Conservation (phyloP, 2,113 vertebrate genomes). For the Oncorhynchus clarkii region DNA sequence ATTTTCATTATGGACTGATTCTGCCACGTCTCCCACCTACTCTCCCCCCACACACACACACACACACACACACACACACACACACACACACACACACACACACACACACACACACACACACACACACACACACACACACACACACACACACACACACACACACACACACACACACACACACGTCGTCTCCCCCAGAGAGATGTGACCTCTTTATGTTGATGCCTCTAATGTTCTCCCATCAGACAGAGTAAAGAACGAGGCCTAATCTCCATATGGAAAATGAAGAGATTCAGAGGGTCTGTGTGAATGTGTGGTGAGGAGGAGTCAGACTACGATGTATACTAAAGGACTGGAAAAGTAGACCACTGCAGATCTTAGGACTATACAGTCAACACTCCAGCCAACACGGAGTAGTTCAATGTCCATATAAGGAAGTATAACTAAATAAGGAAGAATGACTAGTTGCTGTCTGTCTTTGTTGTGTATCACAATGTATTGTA, state of each 20-base stretch:
- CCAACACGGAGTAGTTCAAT: too few species aligned
- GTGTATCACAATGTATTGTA: too few species aligned
- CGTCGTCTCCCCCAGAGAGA: constrained; percentile 40
- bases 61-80: too few species aligned
- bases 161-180: too few species aligned
- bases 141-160: too few species aligned
- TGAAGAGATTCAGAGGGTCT: constrained; percentile 5
- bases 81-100: too few species aligned
- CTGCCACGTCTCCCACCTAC: constrained; percentile 53
- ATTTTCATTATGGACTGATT: constrained; percentile 65
- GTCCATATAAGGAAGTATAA: too few species aligned
- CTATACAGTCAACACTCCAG: too few species aligned
- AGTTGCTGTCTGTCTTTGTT: too few species aligned
- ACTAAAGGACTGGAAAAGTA: constrained; percentile 33
- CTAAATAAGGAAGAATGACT: too few species aligned
- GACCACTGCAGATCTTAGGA: constrained; percentile 44
- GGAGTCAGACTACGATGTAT: not conserved
- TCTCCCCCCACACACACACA: not conserved
- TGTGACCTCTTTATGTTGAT: constrained; percentile 64
- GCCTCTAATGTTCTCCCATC: constrained; percentile 42
- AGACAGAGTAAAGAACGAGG: constrained; percentile 28
- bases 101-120: too few species aligned
- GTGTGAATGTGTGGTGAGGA: constrained; percentile 15
- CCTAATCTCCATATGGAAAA: constrained; percentile 43
- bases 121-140: too few species aligned